Base-by-base conservation (phyloP, 2,797 vertebrate species). In the Lutjanus campechanus region DNA sequence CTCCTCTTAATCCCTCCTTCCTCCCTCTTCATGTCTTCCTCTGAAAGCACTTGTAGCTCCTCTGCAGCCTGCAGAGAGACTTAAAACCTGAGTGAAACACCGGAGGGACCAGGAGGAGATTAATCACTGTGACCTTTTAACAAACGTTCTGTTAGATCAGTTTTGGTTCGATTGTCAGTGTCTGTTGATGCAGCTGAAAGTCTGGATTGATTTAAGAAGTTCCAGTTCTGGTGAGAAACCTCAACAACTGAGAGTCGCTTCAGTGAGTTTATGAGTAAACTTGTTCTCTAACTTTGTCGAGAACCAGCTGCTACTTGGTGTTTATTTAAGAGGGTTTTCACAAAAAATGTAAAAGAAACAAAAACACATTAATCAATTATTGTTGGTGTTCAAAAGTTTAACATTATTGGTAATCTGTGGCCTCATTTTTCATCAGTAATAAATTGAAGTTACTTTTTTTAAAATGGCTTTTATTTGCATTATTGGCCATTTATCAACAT, bases 131-230 rank as follows among this genome's bases (percentile, higher is more conserved):
- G 19, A 67, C 12, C 36, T 5, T 44, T 43, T 22, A 25, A 11
- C 53, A 49, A 66, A 81, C 19, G 40, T 73, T 46, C 20, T 25
- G 25, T 44, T 55, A 7, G 8, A 2, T 69, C 55, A 17, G 63
- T 8, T 61, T 7, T 25, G 65, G 41, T 51, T 40, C 7, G 56
- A 20, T 25, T 67, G 13, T 63, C 46, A 36, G n/a, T 44, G 51
- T 77, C 46, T 78, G 73, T 56, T 73, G 29, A 47, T 56, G 68
- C 61, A 55, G 56, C 67, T 63, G 41, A 49, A 49, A 60, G 67
- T 49, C 73, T 72, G 81, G 79, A 79, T 1, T 44, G 13, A 61
- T 66, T 3, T 82, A 13, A 67, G 62, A 58, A n/a, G 73, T 55
- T 86, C 25, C 20, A 4, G 1, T 19, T 47, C 47, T 10, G 81